These are phyloP conservation scores for Scotopteryx bipunctaria DNA, from an alignment of 2,888 invertebrate genomes.

Conservation along the genomic window DNA sequence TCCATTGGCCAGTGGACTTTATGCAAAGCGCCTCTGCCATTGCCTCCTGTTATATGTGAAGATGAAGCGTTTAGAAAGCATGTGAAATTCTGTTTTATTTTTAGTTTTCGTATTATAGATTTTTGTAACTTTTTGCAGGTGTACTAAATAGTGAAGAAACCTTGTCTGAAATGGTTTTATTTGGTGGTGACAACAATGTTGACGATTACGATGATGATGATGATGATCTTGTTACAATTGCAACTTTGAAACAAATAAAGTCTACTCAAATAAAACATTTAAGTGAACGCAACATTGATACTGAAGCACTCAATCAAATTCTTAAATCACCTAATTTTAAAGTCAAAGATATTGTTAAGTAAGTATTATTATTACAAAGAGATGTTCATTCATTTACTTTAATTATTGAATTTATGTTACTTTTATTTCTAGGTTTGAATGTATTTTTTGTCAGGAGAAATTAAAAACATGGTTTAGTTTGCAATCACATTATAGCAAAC, in stretches of 20 bases:
- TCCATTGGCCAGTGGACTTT: too few species aligned
- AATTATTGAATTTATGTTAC: neutral
- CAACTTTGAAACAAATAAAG: slow-evolving; percentile 62
- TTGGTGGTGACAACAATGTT: slow-evolving; percentile 40
- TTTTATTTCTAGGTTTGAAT: slow-evolving; percentile 58
- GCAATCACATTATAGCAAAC: slow-evolving; percentile 56
- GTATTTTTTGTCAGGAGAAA: slow-evolving; percentile 60
- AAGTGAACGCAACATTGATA: slow-evolving; percentile 50
- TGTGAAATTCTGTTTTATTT: slow-evolving; percentile 14
- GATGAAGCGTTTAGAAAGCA: too few species aligned
- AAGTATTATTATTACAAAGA: slow-evolving; percentile 22
- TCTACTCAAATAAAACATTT: slow-evolving; percentile 54
- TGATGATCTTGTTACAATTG: slow-evolving; percentile 62
- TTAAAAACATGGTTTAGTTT: slow-evolving; percentile 63
- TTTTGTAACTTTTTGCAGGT: too few species aligned
- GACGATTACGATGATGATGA: slow-evolving; percentile 55
- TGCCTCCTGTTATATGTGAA: too few species aligned
- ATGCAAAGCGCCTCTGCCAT: too few species aligned
- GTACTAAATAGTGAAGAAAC: slow-evolving; percentile 54
- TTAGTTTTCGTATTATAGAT: neutral
- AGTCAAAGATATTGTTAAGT: slow-evolving; percentile 67
- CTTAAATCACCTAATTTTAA: slow-evolving; percentile 61
- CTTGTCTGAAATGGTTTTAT: slow-evolving; percentile 48
- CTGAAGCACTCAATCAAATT: slow-evolving; percentile 56
- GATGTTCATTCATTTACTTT: neutral